phyloP scores from a whole-genome alignment of 2,888 invertebrate genomes.

The Agrotis segetum region DNA sequence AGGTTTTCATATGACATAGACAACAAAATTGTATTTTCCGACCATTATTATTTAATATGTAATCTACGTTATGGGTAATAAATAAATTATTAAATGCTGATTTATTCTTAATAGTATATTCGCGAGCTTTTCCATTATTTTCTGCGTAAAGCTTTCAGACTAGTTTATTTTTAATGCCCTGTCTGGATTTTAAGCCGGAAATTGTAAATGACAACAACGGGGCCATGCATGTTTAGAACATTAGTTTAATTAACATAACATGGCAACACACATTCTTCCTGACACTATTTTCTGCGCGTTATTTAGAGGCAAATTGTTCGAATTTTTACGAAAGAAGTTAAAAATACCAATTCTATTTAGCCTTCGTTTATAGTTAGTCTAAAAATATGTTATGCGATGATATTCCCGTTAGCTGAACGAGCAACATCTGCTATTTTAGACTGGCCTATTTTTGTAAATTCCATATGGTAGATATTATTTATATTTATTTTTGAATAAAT shows the following conservation, averaged over 20 bases:
- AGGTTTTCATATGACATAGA: neutral
- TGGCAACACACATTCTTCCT: neutral
- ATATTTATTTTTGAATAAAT: neutral
- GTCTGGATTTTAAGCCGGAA: neutral
- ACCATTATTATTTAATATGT: neutral
- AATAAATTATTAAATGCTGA: neutral
- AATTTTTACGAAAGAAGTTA: conserved; percentile 29
- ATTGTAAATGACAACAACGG: conserved; percentile 4
- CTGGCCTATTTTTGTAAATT: conserved; percentile 20
- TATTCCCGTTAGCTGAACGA: conserved; percentile 17
- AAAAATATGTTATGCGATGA: conserved; percentile 38
- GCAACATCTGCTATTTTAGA: conserved; percentile 34
- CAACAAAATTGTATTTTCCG: neutral
- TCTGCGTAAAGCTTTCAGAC: neutral
- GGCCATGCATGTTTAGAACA: conserved; percentile 1
- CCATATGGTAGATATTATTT: neutral
- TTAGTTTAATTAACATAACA: conserved; percentile 3
- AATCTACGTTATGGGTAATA: neutral
- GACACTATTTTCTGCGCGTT: conserved; percentile 4
- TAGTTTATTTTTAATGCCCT: conserved; percentile 8
- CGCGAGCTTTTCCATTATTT: neutral
- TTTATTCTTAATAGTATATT: neutral
- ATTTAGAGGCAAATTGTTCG: conserved; percentile 15
- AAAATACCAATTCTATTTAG: conserved; percentile 38
- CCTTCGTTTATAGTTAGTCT: conserved; percentile 31